A percentile compares a stretch with the other conserved stretches of the same genome.
These are phyloP conservation scores for Augochlora pura DNA, from an alignment of 1,140 invertebrate species.

Conservation along the genomic window DNA sequence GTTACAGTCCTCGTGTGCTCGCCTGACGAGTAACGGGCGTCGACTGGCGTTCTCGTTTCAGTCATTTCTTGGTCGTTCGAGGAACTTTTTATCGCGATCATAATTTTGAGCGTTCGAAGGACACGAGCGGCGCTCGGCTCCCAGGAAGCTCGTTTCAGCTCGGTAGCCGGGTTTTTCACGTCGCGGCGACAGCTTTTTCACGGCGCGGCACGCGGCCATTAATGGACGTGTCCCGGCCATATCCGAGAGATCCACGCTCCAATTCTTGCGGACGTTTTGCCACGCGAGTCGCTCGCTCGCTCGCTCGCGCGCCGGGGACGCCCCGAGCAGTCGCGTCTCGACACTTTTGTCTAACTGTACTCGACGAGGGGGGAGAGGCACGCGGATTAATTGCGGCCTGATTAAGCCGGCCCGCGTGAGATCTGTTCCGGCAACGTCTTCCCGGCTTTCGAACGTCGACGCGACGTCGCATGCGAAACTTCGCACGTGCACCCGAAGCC, in stretches of 20 bases:
- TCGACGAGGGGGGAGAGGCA: constrained; percentile 13
- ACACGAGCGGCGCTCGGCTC: constrained; percentile 49
- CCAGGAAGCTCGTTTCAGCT: constrained; percentile 60
- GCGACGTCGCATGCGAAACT: constrained; percentile 13
- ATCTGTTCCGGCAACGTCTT: constrained; percentile 3
- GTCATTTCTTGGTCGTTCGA: background rate
- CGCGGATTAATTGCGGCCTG: constrained; percentile 44
- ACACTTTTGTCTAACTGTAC: constrained; percentile 62
- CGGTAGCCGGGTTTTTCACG: constrained; percentile 63
- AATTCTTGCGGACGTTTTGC: constrained; percentile 68
- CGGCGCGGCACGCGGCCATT: constrained; percentile 60
- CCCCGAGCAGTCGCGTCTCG: constrained; percentile 31
- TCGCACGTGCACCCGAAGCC: constrained; percentile 2
- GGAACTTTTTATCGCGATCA: background rate
- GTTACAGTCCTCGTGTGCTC: background rate
- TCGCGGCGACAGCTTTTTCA: constrained; percentile 71
- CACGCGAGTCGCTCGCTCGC: background rate
- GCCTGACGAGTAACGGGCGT: background rate
- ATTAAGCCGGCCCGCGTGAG: constrained; percentile 13
- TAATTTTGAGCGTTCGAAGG: background rate
- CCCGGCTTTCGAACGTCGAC: background rate
- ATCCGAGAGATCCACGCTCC: constrained; percentile 70
- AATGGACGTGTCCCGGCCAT: constrained; percentile 69
- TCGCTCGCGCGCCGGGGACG: constrained; percentile 8
- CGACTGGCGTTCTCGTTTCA: background rate